Evolutionary conservation across 2,888 invertebrate genomes (phyloP), one percentile per base, ranked within the genome.

Genomic region (Eustalomyia histrio): DNA sequence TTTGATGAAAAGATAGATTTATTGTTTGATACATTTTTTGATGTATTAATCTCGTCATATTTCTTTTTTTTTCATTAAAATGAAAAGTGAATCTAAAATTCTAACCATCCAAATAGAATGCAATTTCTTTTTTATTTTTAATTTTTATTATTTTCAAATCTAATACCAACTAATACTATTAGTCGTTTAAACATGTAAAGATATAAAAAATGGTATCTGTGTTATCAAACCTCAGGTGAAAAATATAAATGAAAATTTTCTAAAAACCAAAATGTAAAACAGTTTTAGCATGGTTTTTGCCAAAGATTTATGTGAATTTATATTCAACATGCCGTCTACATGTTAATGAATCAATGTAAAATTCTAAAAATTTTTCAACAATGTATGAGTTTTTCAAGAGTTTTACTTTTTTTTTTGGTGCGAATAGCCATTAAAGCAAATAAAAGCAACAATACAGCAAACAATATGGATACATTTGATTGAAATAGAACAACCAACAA

Each of bases 341-440:
- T 75, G 71, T 72, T 67, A 80, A 68, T 76, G 80, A 76, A 76
- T 68, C 72, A 76, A 63, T 72, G 72, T 63, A 43, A 75, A 80
- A 61, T 67, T 60, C 29, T 43, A 55, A 75, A 65, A 71, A 39
- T 39, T 50, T 53, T 47, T 39, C 17, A 71, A 69, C 35, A 69
- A 58, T 64, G 29, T 14, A 61, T 63, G 47, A 39, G 21, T 65
- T 58, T 24, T 8, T 12, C 12, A 12, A 39, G 12, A n/a, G 12
- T 55, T 55, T 35, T 9, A 18, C n/a, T 55, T 55, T 35, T n/a
- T n/a, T n/a, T n/a, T n/a, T n/a, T 9, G 1, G 2, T 24, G 4
- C 21, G 21, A 21, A 21, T 21, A 4, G 21, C 21, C 21, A 21
- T 3, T 35, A 33, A 33, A 50, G 2, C 12, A 43, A 29, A 47